phyloP scores from a whole-genome alignment of 2,113 vertebrate genomes.

The Montifringilla adamsi region DNA sequence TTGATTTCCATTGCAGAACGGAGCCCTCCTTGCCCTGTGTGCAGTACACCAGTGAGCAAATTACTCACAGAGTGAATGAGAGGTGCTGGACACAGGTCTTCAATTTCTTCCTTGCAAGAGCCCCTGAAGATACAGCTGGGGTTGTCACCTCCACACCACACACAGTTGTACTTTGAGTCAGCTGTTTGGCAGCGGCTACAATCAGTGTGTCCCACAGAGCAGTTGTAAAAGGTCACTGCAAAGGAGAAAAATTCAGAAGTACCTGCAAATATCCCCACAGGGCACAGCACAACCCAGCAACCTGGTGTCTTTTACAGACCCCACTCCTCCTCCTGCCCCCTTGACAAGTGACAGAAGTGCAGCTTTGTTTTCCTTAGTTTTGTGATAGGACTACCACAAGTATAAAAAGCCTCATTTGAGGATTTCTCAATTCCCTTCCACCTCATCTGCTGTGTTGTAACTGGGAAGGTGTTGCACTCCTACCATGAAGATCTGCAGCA shows the following conservation, averaged over 20 bases:
- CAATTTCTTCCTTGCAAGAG: slow-evolving; percentile 82
- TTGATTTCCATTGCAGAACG: background rate
- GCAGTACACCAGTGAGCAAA: background rate
- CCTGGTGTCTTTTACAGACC: background rate
- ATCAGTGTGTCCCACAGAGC: slow-evolving; percentile 89
- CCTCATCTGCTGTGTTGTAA: background rate
- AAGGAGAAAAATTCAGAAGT: background rate
- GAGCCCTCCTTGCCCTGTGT: background rate
- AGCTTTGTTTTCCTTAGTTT: background rate
- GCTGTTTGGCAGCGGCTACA: slow-evolving; percentile 95
- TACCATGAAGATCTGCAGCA: slow-evolving; percentile 84
- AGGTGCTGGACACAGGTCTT: slow-evolving; percentile 87
- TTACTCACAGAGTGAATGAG: slow-evolving; percentile 87
- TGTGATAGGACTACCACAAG: background rate
- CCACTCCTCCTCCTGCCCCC: background rate
- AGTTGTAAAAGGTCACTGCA: slow-evolving; percentile 93
- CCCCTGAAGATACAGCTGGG: slow-evolving; percentile 83
- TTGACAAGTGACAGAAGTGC: background rate
- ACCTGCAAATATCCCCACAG: background rate
- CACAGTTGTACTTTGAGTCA: slow-evolving; percentile 84
- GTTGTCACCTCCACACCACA: slow-evolving; percentile 86
- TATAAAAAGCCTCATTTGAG: background rate
- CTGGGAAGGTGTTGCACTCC: background rate
- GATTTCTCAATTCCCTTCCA: background rate
- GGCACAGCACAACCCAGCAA: background rate